Evolutionary conservation across 2,797 vertebrate genomes (phyloP).

Genomic region (Ptychadena robeensis): DNA sequence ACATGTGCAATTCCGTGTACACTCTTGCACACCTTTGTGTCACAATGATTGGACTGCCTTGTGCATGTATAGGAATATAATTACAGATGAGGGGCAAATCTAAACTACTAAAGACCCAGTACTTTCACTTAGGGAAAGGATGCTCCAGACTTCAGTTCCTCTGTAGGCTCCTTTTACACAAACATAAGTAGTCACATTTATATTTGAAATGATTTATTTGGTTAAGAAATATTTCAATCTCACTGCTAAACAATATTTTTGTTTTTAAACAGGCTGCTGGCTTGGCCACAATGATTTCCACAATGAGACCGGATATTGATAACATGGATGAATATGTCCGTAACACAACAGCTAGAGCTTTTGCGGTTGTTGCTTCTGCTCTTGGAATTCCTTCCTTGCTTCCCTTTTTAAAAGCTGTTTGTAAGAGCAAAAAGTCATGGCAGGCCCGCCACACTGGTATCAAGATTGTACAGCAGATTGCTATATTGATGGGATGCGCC

Average conservation of each 20-base stretch:
- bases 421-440: slow-evolving; percentile 99
- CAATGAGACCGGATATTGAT: slow-evolving; percentile 98
- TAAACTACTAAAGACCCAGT: too few species aligned
- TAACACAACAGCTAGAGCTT: slow-evolving; percentile 97
- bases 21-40: too few species aligned
- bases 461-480: slow-evolving; percentile 99
- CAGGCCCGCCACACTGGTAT: slow-evolving; percentile 97
- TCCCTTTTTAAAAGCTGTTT: slow-evolving; percentile 97
- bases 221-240: too few species aligned
- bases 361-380: slow-evolving; percentile 96
- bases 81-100: too few species aligned
- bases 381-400: slow-evolving; percentile 96
- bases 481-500: slow-evolving; percentile 98
- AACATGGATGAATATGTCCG: slow-evolving; percentile 99
- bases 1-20: too few species aligned
- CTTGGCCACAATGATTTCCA: slow-evolving; percentile 99
- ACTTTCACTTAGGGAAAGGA: too few species aligned
- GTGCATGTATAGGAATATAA: too few species aligned
- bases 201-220: too few species aligned
- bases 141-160: too few species aligned
- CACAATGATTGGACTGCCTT: too few species aligned
- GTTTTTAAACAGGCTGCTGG: slow-evolving; percentile 89
- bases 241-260: background rate
- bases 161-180: too few species aligned
- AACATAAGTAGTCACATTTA: too few species aligned